These are phyloP conservation scores for Epinotia demarniana DNA, from an alignment of 2,888 invertebrate species.

Conservation along the genomic window DNA sequence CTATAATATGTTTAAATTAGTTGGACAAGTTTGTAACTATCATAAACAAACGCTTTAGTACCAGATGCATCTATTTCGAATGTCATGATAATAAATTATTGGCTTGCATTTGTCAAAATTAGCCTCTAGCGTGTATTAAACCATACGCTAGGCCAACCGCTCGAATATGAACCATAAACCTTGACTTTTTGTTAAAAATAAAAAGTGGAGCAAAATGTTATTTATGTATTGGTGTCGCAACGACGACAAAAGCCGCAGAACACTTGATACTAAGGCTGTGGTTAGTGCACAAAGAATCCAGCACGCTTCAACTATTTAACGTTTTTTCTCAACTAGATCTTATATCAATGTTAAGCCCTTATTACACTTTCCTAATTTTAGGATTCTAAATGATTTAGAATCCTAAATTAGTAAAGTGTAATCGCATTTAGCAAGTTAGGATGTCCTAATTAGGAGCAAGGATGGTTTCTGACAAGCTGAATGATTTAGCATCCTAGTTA, in stretches of 20 bases:
- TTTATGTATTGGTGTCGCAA: constrained; percentile 24
- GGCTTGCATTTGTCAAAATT: background rate
- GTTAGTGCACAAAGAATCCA: constrained; percentile 4
- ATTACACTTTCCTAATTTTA: too few relatives aligned
- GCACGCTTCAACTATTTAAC: background rate
- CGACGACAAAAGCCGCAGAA: constrained; percentile 24
- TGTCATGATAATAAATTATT: background rate
- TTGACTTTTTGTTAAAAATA: constrained; percentile 33
- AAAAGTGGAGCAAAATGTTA: constrained; percentile 26
- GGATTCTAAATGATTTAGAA: too few relatives aligned
- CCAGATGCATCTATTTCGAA: background rate
- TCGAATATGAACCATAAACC: constrained; percentile 29
- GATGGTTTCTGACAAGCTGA: too few relatives aligned
- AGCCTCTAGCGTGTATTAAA: constrained; percentile 18
- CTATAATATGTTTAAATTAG: too few relatives aligned
- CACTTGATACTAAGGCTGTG: constrained; percentile 26
- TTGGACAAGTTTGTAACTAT: background rate
- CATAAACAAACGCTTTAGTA: background rate
- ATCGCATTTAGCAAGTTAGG: too few relatives aligned
- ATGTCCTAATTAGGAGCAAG: too few relatives aligned
- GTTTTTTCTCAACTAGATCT: background rate
- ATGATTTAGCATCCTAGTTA: too few relatives aligned
- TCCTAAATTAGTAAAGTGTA: too few relatives aligned
- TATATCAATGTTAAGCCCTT: too few relatives aligned
- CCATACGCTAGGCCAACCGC: constrained; percentile 18